Evolutionary conservation across 2,888 invertebrate species (phyloP), one percentile per base, ranked within the genome.

Genomic region (Drosophila recens): DNA sequence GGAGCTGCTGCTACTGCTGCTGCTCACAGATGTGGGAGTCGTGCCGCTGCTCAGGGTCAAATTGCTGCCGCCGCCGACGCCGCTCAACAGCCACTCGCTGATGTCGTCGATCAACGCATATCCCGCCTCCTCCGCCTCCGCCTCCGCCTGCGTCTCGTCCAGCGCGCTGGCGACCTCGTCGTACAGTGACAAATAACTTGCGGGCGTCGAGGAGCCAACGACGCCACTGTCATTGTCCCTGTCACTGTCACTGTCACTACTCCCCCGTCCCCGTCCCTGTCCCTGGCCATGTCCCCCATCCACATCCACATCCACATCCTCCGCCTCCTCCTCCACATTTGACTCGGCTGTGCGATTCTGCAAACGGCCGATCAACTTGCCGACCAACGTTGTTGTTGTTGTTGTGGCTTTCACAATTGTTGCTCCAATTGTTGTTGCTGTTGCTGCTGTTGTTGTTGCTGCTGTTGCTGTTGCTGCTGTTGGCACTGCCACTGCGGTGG

Each of bases 41-140:
- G 72, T 38, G 43, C 40, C 58, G 43, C 65, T 45, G 64, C 27
- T 42, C 8, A 64, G 34, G 45, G 63, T 67, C 33, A 59, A 46
- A 23, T 70, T 80, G 48, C 59, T 69, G 61, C 63, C 66, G 11
- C 63, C 66, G 54, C 63, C 66, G 57, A 63, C 67, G 4, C 70
- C 71, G 36, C 83, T 73, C n/a, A 87, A 59, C 62, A 86, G 71
- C 86, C 86, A 86, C 20, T 86, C 88, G 61, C 84, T 86, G 48
- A 86, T 84, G 62, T 84, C 89, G 33, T 86, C 88, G 65, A 86
- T 86, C 57, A 86, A 48, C 65, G 80, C 84, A 42, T 78, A 88
- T 57, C 88, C 80, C 8, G 79, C 86, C 13, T 78, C 80, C 33
- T 72, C 86, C 40, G 53, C 75, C 13, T 78, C 80, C 33, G 71